Base-by-base conservation (phyloP, 23 tunicate genomes). In the Trididemnum miniatum region DNA sequence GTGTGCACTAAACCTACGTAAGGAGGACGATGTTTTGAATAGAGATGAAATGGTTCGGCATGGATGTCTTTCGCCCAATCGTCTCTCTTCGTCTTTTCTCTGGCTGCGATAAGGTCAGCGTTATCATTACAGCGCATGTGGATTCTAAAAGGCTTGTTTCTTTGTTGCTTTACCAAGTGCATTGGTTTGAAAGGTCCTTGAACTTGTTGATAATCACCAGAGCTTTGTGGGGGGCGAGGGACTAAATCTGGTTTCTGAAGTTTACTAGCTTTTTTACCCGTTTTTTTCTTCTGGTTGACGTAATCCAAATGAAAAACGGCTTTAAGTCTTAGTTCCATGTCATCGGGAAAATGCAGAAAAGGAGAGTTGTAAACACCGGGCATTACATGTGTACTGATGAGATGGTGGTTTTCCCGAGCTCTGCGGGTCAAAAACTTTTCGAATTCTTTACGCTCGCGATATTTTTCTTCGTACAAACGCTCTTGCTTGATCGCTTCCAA, bases 311-410 rank as follows among this genome's bases (percentile, higher is more conserved):
- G 83, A 5, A 44, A 27, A 23, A 80, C 83, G 5, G 82, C 89
- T 35, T 80, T 62, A 20, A 85, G 60, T 49, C 78, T 35, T 35
- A 52, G 72, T 77, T 85, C 89, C 89, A 77, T 85, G 65, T 85
- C 89, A 29, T 71, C 51, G 22, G 84, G 80, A 71, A 23, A 79
- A 1, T 82, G 51, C 80, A 71, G 24, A 51, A 65, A 86, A n/a
- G 90, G 90, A 39, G 90, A 86, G 35, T 86, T 86, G 72, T 79
- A 86, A 32, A 86, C 36, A 4, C 90, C 90, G 35, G 85, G 90
- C 64, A 51, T 84, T 62, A 85, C 80, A 31, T 24, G 29, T 9
- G 95, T 89, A 65, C 95, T 89, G 15, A 81, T n/a, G 0, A 89
- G 71, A 38, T 84, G 87, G 44, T 89, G 95, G 35, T 79, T 23